Conservation (phyloP, 2,888 invertebrate species). For the Antheraea assamensis region DNA sequence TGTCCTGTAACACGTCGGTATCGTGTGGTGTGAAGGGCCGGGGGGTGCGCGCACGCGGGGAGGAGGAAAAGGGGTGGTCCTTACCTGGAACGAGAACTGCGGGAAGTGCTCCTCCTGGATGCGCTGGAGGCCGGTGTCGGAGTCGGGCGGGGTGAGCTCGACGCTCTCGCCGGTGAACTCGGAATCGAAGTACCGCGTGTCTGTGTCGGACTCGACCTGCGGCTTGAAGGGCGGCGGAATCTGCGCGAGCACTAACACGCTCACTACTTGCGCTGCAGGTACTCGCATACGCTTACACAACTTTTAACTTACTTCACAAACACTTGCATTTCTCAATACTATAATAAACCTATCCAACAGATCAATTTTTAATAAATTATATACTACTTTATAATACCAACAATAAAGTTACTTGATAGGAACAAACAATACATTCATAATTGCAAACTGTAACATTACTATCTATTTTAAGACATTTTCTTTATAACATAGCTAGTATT, state of each 20-base stretch:
- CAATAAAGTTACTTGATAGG: no score
- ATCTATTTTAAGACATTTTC: no score
- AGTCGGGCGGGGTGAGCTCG: conserved; percentile 96
- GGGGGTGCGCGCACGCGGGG: background rate
- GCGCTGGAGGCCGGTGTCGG: conserved; percentile 79
- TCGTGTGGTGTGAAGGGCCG: background rate
- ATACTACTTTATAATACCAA: no score
- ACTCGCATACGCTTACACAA: no score
- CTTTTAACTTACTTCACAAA: no score
- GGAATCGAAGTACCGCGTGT: conserved; percentile 98
- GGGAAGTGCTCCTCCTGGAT: conserved; percentile 89
- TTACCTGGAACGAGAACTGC: conserved; percentile 91
- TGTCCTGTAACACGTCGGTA: conserved; percentile 50
- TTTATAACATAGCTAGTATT: no score
- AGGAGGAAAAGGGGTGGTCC: background rate
- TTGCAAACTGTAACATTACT: no score
- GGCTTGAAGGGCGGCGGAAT: conserved; percentile 94
- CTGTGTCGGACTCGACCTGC: conserved; percentile 96
- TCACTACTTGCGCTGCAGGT: no score
- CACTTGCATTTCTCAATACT: no score
- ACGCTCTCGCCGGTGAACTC: conserved; percentile 99
- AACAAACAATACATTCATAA: no score
- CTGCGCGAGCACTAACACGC: conserved; percentile 62
- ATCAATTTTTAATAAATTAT: no score
- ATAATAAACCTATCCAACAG: no score